Base-by-base conservation (phyloP, 2,888 invertebrate genomes). In the Lingula anatina region DNA sequence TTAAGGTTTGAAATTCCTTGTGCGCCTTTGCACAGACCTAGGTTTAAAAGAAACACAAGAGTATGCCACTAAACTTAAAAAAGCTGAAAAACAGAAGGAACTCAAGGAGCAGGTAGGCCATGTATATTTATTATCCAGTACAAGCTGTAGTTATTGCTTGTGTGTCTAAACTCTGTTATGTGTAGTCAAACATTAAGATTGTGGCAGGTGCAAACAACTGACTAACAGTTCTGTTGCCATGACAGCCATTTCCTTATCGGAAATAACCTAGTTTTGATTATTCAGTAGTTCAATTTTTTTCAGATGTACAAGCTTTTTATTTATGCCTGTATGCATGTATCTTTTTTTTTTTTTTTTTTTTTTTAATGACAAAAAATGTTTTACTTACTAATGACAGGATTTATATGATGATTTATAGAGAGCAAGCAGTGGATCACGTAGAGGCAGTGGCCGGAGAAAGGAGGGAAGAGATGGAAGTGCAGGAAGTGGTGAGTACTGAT, bases 41-140 rank as follows among this genome's bases (percentile, higher is more conserved):
- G 95, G 95, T 0, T 82, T 96, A 69, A 84, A 88, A 36, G 96
- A 97, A 70, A 87, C 91, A 0, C 86, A 88, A 55, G 85, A 88
- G 21, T 96, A 94, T 80, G 83, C 86, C 0, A 80, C 85, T 31
- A 92, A 93, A 70, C 80, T 95, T 71, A 89, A 90, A 65, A 87
- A 90, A 54, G 85, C 82, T 3, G 81, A 84, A 56, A 78, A 78
- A 55, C 68, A 75, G 1, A 74, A 75, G 47, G 76, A 78, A 60
- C 55, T 78, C 12, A 66, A 71, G 57, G 78, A 78, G 28, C 73
- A 77, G 70, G 72, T 71, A 25, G 36, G 18, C 9, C 12, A 15
- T 12, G 9, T 12, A 31, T 12, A 9, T 31, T 31, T 12, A 31
- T 12, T 12, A 31, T 12, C 15, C 9, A 12, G 9, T 31, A 12